Evolutionary conservation across 2,797 vertebrate species (phyloP), one percentile per base, ranked within the genome.

Genomic region (Pipistrellus kuhlii): DNA sequence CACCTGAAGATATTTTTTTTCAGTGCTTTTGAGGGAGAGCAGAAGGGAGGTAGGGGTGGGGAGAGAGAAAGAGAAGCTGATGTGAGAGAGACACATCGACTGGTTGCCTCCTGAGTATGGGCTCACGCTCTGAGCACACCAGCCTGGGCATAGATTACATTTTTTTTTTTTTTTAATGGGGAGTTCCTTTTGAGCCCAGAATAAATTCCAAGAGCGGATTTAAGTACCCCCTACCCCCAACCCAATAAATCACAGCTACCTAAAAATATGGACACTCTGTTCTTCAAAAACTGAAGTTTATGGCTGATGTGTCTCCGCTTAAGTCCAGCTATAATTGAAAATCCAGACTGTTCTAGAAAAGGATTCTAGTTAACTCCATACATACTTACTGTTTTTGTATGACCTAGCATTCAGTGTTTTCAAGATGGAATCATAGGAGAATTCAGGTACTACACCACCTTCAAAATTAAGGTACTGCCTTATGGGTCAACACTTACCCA

Each of bases 251-350:
- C 75, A 95, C 51, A 48, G 76, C 53, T 84, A 89, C 21, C 73
- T 91, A 87, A 93, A 93, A 94, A 75, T 91, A 93, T 76, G 44
- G 32, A 90, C 59, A 12, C 75, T n/a, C 11, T 57, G 18, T 62
- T 7, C 84, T 68, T 32, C 38, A 51, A 83, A 97, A 84, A 90
- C 44, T 89, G 55, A 51, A 94, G 68, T 85, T 88, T 20, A 38
- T 84, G 94, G 72, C 86, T 96, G 69, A 85, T 95, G 88, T 90
- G 82, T 94, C 96, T 95, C 86, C 72, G 38, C 85, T 93, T 94
- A 85, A 14, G 68, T 69, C 92, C 93, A 93, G 57, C 81, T 95
- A 92, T 92, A 94, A 89, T 80, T 48, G 68, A 75, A 91, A 94
- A 87, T 82, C 44, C 27, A 41, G 53, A 48, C 2, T 85, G 41